Conservation (phyloP, 2,888 invertebrate species). For the Iselma pallidipennis region DNA sequence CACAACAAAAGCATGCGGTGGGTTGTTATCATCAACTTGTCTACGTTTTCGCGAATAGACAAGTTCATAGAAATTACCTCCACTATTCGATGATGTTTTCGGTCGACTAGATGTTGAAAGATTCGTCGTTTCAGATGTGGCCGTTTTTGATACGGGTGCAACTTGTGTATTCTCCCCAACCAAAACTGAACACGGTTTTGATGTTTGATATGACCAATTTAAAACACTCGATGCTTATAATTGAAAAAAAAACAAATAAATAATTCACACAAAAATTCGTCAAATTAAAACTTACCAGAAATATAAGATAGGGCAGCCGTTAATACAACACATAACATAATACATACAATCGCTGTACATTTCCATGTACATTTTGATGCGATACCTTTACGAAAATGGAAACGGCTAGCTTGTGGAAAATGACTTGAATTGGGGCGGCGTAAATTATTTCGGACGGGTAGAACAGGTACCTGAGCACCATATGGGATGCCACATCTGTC, state of each 20-base stretch:
- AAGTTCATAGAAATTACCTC: constrained; percentile 59
- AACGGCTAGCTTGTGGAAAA: constrained; percentile 74
- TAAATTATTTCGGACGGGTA: constrained; percentile 75
- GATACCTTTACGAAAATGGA: constrained; percentile 86
- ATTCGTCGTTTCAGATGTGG: constrained; percentile 71
- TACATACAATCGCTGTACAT: constrained; percentile 86
- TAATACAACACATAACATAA: constrained; percentile 80
- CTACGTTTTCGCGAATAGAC: constrained; percentile 70
- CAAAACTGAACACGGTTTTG: constrained; percentile 82
- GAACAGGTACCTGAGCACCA: constrained; percentile 64
- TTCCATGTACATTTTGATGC: constrained; percentile 90
- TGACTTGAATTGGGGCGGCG: constrained; percentile 70
- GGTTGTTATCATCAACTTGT: constrained; percentile 55
- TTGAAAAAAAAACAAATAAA: constrained; percentile 35
- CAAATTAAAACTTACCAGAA: constrained; percentile 71
- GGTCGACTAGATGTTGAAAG: constrained; percentile 70
- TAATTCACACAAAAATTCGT: not conserved
- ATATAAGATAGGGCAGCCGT: constrained; percentile 84
- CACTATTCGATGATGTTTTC: constrained; percentile 56
- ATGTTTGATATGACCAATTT: constrained; percentile 83
- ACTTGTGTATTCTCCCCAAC: constrained; percentile 78
- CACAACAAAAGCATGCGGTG: constrained; percentile 50
- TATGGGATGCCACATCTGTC: constrained; percentile 60
- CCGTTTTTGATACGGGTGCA: constrained; percentile 67
- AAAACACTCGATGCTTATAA: constrained; percentile 75